A percentile compares a stretch with the other conserved stretches of the same genome.
Evolutionary conservation across 1,140 invertebrate species (phyloP).

Genomic region (Meloidogyne hapla): DNA sequence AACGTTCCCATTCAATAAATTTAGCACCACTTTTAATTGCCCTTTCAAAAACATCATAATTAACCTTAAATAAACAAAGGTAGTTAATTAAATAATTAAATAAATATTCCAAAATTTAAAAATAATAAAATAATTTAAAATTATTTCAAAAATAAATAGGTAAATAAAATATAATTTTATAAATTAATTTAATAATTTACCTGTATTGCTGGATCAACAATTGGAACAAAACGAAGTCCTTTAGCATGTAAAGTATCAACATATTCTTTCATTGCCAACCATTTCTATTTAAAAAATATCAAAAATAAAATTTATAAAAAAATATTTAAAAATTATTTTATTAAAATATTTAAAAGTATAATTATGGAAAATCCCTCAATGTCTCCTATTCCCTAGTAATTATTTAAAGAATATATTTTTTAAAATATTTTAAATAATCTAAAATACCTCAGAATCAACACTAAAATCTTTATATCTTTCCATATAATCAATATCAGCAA

Average conservation of each 20-base stretch:
- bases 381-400: no score
- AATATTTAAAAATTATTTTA: no score
- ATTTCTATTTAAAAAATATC: slow-evolving; percentile 39
- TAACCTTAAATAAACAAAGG: no score
- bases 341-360: no score
- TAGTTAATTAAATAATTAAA: no score
- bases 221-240: slow-evolving; percentile 45
- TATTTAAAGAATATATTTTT: no score
- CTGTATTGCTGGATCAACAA: slow-evolving; percentile 51
- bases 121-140: no score
- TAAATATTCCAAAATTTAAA: no score
- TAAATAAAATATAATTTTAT: no score
- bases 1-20: slow-evolving; percentile 46
- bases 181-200: slow-evolving; percentile 47
- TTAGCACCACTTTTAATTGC: slow-evolving; percentile 35
- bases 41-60: slow-evolving; percentile 44
- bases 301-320: neutral
- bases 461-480: slow-evolving; percentile 82
- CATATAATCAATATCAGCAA: slow-evolving; percentile 79
- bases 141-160: no score
- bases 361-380: no score
- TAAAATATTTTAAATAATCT: no score
- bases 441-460: slow-evolving; percentile 26
- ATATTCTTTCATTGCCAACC: slow-evolving; percentile 41
- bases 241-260: slow-evolving; percentile 36